Base-by-base conservation (phyloP, 1,140 invertebrate species). In the Lepidostoma basale region DNA sequence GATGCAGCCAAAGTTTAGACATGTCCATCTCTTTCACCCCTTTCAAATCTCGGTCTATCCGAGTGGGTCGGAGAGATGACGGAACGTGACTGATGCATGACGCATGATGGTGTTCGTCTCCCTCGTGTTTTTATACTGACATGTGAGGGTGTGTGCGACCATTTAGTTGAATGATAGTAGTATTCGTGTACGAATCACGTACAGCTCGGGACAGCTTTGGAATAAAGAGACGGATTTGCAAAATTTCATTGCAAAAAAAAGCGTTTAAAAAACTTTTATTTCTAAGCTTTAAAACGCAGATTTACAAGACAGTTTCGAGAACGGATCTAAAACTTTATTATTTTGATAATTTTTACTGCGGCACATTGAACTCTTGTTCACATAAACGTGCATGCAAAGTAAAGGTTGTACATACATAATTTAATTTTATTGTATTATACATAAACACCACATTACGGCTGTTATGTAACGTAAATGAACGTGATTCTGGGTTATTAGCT, bases 121-220 rank as follows among this genome's bases (percentile, higher is more conserved):
- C 36, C 49, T 26, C 45, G 52, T 56, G 22, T 40, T 60, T 56
- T 42, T 60, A 42, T 60, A 42, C 56, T 40, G 36, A 20, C 42
- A 60, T 12, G 69, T 65, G 70, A 68, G 65, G 70, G 63, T 68
- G 66, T 72, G 62, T 68, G 66, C 23, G 62, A 68, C 65, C 65
- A 72, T 72, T 72, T 72, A 68, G 62, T 69, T 62, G 66, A 68
- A 66, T 67, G 62, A 66, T 63, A 39, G 62, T 69, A 30, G 70
- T 72, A 67, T 67, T 68, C 69, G 70, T 72, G 67, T 62, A 62
- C 62, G 36, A 62, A 68, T 28, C 40, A 70, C 63, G 42, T 45
- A 54, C 47, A 23, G 22, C n/a, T 44, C 16, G n/a, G 70, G 20
- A 68, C 70, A 16, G 70, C 62, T 72, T 67, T 68, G 40, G 40